phyloP scores from a whole-genome alignment of 2,113 vertebrate genomes.

The Balaeniceps rex region DNA sequence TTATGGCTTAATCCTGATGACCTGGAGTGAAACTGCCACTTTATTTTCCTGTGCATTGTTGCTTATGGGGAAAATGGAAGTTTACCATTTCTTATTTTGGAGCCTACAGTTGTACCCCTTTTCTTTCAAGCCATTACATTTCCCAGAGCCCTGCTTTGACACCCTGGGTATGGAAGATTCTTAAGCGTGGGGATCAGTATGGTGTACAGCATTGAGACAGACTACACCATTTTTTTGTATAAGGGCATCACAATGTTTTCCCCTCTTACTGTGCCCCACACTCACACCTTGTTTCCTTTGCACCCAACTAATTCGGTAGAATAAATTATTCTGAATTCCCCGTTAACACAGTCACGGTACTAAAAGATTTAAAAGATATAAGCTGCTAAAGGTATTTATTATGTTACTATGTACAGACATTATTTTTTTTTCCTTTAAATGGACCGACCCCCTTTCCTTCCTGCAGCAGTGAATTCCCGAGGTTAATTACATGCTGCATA shows the following conservation, averaged over 20 bases:
- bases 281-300: background rate
- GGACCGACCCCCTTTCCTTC: background rate
- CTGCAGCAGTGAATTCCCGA: constrained; percentile 34
- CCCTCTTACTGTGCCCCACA: background rate
- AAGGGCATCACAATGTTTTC: background rate
- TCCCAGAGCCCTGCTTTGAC: background rate
- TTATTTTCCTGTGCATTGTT: background rate
- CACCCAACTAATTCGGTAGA: background rate
- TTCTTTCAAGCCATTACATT: background rate
- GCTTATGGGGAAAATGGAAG: background rate
- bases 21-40: background rate
- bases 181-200: background rate
- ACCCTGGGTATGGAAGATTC: background rate
- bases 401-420: background rate
- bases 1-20: background rate
- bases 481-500: constrained; percentile 39
- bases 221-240: background rate
- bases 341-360: background rate
- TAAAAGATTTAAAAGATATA: background rate
- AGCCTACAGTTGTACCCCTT: background rate
- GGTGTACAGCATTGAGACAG: background rate
- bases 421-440: background rate
- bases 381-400: constrained; percentile 5
- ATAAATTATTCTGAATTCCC: background rate
- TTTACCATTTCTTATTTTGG: background rate